Evolutionary conservation across 35 echinoderm and acorn worm genomes (phyloP), one percentile per base, ranked within the genome.

Genomic region (Ptychodera flava): DNA sequence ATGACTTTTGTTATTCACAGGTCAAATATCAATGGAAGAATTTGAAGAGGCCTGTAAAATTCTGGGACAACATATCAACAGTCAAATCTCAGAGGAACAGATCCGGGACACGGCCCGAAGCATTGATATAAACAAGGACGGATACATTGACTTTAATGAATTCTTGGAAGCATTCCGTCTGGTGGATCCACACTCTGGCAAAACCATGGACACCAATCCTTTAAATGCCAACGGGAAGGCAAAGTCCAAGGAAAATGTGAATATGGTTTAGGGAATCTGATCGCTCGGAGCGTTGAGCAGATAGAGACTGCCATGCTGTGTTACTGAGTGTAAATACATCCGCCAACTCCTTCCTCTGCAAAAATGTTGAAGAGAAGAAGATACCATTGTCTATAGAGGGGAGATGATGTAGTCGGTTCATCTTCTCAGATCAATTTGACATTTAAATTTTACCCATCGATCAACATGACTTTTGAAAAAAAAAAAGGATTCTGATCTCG

Each of bases 121-220:
- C 76, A 94, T 99, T 32, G 96, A 99, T 86, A 94, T 99, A 52
- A 99, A 99, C 89, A 94, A 94, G 38, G 96, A 94, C 30, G 92
- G 96, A 33, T 86, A 90, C 78, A 99, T 99, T 30, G 96, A 99
- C 78, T 99, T 99, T 80, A 99, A 99, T 85, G 96, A 99, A 85
- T 99, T 99, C 53, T 82, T 99, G 1, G 96, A 97, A 85, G 96
- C 96, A 27, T 99, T 99, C 85, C 90, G 96, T 45, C 80, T 99
- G 31, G 93, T 94, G 12, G 96, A 99, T 84, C 88, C 89, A 0
- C 87, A 94, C 45, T 64, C 45, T 64, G 45, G 45, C 6, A 64
- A 64, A 64, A 6, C 45, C 6, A 64, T 64, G 6, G 45, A 64
- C 6, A 12, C 22, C 22, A 22, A 22, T 64, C 6, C 6, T 12